These are phyloP conservation scores for Cassiopea andromeda DNA, from an alignment of 30 jellyfish, hydroid and myxozoan species.

Conservation along the genomic window DNA sequence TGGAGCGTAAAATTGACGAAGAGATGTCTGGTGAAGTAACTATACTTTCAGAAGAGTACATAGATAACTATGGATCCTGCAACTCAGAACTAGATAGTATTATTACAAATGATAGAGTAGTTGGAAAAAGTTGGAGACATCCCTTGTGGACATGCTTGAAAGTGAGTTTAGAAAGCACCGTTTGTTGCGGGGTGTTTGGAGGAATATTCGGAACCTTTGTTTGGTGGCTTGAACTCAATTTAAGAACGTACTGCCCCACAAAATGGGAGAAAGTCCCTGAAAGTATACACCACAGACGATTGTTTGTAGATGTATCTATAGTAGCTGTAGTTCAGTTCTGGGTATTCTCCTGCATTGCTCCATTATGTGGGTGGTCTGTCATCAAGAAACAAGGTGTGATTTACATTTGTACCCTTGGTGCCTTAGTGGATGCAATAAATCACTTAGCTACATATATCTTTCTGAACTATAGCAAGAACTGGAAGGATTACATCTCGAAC, in stretches of 20 bases:
- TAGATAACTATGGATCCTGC: not conserved
- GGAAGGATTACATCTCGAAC: constrained; percentile 13
- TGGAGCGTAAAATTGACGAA: no score
- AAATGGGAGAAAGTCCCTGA: constrained; percentile 19
- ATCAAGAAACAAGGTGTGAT: not conserved
- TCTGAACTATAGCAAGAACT: not conserved
- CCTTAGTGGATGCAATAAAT: not conserved
- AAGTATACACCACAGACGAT: not conserved
- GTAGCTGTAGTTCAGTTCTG: constrained; percentile 6
- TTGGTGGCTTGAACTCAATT: constrained; percentile 37
- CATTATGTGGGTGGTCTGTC: constrained; percentile 8
- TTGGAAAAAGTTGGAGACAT: not conserved
- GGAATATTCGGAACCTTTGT: constrained; percentile 17
- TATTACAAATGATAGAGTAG: not conserved
- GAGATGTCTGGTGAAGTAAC: no score
- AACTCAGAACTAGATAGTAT: not conserved
- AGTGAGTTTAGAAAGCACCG: constrained; percentile 2
- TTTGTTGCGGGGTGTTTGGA: not conserved
- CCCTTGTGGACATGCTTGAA: constrained; percentile 8
- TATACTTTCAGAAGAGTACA: no score
- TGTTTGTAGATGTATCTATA: not conserved
- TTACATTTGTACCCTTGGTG: not conserved
- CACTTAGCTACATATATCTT: constrained; percentile 3
- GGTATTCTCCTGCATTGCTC: constrained; percentile 12
- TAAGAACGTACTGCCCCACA: constrained; percentile 8